Conservation (phyloP, 1,140 invertebrate genomes). For the Drosophila mauritiana region DNA sequence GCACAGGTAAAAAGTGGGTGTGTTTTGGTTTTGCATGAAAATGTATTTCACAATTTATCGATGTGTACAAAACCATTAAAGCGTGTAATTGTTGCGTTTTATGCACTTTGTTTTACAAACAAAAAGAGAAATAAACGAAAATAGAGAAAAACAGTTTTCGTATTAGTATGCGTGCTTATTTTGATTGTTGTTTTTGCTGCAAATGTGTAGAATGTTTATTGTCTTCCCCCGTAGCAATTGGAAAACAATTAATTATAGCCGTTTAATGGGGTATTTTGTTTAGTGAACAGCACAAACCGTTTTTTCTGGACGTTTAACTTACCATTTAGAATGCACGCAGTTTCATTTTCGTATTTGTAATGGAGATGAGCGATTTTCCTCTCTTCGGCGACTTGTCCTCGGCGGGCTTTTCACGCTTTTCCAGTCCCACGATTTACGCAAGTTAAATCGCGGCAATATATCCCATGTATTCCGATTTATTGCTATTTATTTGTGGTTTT, state of each 20-base stretch:
- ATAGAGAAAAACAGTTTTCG: constrained; percentile 36
- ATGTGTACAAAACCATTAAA: constrained; percentile 22
- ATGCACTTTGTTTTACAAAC: constrained; percentile 13
- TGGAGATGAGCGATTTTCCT: constrained; percentile 42
- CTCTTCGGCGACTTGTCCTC: constrained; percentile 6
- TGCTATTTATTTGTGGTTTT: constrained; percentile 4
- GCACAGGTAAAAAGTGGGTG: constrained; percentile 20
- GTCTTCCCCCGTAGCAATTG: not conserved
- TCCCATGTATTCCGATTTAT: constrained; percentile 1
- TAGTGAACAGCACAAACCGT: not conserved
- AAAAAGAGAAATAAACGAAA: constrained; percentile 6
- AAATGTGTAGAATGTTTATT: constrained; percentile 8
- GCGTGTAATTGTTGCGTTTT: not conserved
- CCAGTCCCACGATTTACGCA: not conserved
- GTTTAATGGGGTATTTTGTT: too few relatives aligned
- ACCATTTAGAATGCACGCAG: constrained; percentile 55
- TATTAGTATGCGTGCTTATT: constrained; percentile 25
- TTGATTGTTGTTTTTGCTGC: constrained; percentile 30
- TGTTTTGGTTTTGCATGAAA: constrained; percentile 47
- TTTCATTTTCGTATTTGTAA: constrained; percentile 49
- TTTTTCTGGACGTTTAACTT: constrained; percentile 9
- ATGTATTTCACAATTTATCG: constrained; percentile 8
- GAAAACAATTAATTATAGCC: not conserved
- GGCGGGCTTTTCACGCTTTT: not conserved
- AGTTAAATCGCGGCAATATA: not conserved